phyloP scores from a whole-genome alignment of 1,140 invertebrate species.

The Globodera rostochiensis region DNA sequence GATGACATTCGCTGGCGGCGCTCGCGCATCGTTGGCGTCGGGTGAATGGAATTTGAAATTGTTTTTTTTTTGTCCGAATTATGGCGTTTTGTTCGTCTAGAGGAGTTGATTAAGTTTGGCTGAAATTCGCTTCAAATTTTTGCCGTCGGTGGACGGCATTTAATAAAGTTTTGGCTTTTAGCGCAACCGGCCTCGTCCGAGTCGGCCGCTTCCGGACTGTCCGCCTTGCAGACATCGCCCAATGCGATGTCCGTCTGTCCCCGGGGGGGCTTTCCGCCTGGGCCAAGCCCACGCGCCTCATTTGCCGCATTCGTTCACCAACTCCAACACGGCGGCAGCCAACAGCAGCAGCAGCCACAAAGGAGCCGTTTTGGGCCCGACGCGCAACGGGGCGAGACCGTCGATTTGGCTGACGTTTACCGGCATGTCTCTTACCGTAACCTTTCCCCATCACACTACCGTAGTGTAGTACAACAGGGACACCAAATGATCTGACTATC shows the following conservation, averaged over 20 bases:
- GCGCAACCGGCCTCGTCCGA: not conserved
- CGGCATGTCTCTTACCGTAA: not conserved
- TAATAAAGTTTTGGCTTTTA: not conserved
- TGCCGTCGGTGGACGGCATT: too few relatives aligned
- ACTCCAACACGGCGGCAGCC: not conserved
- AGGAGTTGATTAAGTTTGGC: too few relatives aligned
- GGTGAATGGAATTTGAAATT: constrained; percentile 17
- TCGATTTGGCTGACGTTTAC: constrained; percentile 57
- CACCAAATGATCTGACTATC: not conserved
- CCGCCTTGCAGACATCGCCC: not conserved
- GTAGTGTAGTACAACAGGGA: not conserved
- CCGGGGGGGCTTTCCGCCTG: not conserved
- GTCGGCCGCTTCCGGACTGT: not conserved
- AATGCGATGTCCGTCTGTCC: too few relatives aligned
- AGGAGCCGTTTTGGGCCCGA: constrained; percentile 22
- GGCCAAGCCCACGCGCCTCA: not conserved
- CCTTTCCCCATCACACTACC: not conserved
- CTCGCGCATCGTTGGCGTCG: constrained; percentile 7
- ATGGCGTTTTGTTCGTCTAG: not conserved
- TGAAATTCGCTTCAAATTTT: too few relatives aligned
- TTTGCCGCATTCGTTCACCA: not conserved
- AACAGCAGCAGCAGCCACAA: constrained; percentile 7
- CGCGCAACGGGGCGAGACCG: constrained; percentile 50
- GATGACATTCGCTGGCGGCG: constrained; percentile 25
- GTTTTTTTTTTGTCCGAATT: not conserved